Percentiles rank a stretch among this genome's conserved stretches.
phyloP scores from a whole-genome alignment of 2,888 invertebrate species.

The Clitarchus hookeri region DNA sequence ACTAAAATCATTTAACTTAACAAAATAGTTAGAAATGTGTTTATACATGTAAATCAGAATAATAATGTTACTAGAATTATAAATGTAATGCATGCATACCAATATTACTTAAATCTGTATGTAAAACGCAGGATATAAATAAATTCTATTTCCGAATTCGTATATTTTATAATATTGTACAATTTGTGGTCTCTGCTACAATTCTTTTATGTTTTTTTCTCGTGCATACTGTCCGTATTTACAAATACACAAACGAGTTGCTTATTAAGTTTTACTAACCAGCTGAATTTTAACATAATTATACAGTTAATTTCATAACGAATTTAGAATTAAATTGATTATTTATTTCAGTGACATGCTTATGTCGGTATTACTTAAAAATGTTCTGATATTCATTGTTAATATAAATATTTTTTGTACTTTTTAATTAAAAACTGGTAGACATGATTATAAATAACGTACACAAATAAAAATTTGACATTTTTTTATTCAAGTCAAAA shows the following conservation, averaged over 20 bases:
- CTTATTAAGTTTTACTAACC: neutral
- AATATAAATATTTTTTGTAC: neutral
- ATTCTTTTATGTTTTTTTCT: neutral
- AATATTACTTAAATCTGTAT: neutral
- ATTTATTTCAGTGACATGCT: too few species aligned
- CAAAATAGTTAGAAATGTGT: neutral
- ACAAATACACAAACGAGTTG: neutral
- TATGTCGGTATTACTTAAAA: too few species aligned
- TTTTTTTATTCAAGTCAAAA: neutral
- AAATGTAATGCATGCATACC: neutral
- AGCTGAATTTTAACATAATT: neutral
- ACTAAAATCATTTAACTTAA: neutral
- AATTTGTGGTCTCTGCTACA: too few species aligned
- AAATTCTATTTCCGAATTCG: too few species aligned
- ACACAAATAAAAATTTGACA: neutral
- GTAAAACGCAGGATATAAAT: neutral
- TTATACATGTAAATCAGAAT: neutral
- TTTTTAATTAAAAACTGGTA: neutral
- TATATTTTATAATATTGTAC: too few species aligned
- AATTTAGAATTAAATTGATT: neutral
- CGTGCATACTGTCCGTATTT: neutral
- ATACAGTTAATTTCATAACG: neutral
- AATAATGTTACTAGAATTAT: neutral
- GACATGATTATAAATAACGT: neutral
- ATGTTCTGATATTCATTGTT: neutral